A percentile compares a stretch with the other conserved stretches of the same genome.
Conservation (phyloP, 2,888 invertebrate genomes). For the Limnephilus lunatus region DNA sequence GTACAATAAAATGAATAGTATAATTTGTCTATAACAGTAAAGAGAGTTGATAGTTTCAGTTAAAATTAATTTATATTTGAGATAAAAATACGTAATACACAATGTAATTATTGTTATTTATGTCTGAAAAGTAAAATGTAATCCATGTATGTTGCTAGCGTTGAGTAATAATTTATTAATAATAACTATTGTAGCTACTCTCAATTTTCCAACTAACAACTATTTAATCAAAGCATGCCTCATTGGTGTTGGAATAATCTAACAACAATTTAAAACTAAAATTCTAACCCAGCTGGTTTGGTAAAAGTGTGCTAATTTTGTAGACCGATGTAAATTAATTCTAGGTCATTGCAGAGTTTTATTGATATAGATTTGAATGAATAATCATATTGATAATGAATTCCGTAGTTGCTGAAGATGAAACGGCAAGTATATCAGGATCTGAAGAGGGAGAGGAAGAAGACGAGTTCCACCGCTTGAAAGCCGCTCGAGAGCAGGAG, state of each 20-base stretch:
- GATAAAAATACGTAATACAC: background rate
- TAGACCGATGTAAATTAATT: background rate
- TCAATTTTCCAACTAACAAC: background rate
- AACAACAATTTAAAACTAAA: background rate
- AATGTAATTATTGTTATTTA: background rate
- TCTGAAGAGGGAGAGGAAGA: slow-evolving; percentile 71
- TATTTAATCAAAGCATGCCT: background rate
- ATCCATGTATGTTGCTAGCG: background rate
- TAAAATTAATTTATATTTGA: background rate
- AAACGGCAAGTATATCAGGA: slow-evolving; percentile 59
- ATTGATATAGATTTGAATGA: background rate
- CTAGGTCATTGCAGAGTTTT: background rate
- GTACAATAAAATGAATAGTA: background rate
- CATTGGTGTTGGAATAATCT: slow-evolving; percentile 29
- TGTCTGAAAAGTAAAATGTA: background rate
- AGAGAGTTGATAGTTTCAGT: background rate
- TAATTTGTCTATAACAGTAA: background rate
- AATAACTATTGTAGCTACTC: background rate
- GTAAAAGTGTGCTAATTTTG: background rate
- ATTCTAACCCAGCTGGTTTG: background rate
- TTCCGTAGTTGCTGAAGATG: slow-evolving; percentile 63
- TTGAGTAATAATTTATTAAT: background rate
- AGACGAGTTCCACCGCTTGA: slow-evolving; percentile 85
- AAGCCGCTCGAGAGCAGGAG: slow-evolving; percentile 83
- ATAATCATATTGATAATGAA: background rate